Evolutionary conservation across 2,113 vertebrate genomes (phyloP).

Genomic region (Egretta garzetta): DNA sequence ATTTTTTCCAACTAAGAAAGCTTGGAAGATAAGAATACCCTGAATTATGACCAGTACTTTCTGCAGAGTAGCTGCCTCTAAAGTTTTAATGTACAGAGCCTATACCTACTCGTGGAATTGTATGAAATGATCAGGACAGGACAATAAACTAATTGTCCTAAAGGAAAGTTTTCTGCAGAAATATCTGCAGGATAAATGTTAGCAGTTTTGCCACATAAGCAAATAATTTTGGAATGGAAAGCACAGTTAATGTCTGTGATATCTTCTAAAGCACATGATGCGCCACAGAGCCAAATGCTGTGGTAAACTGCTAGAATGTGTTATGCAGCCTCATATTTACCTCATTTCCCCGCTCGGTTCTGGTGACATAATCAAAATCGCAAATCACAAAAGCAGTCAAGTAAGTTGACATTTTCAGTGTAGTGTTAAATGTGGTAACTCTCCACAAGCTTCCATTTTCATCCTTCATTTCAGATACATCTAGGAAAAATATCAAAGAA

Average conservation of each 20-base stretch:
- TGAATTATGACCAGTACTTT: not conserved
- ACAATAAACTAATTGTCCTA: not conserved
- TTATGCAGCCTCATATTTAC: conserved; percentile 52
- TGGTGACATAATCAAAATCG: conserved; percentile 73
- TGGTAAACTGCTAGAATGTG: not conserved
- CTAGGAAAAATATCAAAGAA: conserved; percentile 59
- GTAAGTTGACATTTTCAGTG: conserved; percentile 81
- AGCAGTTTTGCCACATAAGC: not conserved
- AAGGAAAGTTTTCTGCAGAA: not conserved
- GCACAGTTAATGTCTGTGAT: not conserved
- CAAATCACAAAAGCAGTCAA: conserved; percentile 76
- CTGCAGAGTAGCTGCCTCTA: not conserved
- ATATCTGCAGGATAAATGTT: not conserved
- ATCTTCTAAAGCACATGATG: not conserved
- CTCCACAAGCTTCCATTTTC: conserved; percentile 75
- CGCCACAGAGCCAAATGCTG: not conserved
- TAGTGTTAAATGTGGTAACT: conserved; percentile 75
- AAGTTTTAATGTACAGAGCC: not conserved
- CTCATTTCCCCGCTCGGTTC: conserved; percentile 73
- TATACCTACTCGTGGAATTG: not conserved
- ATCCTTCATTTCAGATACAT: conserved; percentile 69
- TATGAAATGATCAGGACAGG: not conserved
- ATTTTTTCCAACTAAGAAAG: not conserved
- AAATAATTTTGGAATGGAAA: not conserved
- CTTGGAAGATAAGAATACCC: not conserved